Percentiles rank a stretch among this genome's conserved stretches.
Conservation (phyloP, 2,797 vertebrate species). For the Danio tinwini region DNA sequence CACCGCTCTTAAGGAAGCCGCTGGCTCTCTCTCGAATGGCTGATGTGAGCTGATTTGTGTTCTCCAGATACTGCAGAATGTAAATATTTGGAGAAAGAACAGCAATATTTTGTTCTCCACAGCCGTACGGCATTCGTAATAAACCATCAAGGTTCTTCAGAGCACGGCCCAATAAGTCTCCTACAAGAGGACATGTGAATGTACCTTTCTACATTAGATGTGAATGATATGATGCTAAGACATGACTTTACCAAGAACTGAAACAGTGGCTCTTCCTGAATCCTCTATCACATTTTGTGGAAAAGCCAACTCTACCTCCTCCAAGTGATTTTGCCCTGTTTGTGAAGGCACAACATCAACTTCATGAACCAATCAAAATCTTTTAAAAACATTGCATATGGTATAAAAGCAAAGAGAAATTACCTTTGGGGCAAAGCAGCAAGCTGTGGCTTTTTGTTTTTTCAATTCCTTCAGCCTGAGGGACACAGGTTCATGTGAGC, state of each 20-base stretch:
- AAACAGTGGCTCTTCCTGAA: conserved; percentile 47
- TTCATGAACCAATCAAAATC: background rate
- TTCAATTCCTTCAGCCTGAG: conserved; percentile 74
- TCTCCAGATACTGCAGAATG: conserved; percentile 79
- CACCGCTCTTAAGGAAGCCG: conserved; percentile 76
- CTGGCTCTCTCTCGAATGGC: conserved; percentile 68
- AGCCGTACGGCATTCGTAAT: conserved; percentile 80
- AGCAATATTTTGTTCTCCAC: conserved; percentile 85
- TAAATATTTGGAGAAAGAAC: conserved; percentile 82
- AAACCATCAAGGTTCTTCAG: conserved; percentile 79
- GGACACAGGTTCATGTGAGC: conserved; percentile 10
- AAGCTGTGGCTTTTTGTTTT: conserved; percentile 66
- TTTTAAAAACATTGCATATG: background rate
- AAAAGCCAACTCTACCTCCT: background rate
- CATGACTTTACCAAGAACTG: conserved; percentile 16
- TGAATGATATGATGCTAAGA: background rate
- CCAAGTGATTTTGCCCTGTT: conserved; percentile 56
- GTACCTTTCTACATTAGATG: background rate
- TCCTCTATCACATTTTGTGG: background rate
- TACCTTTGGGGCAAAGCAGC: conserved; percentile 76
- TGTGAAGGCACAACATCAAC: background rate
- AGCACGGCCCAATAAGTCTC: conserved; percentile 80
- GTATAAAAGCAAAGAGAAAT: conserved; percentile 23
- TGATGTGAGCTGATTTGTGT: conserved; percentile 76
- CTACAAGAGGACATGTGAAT: conserved; percentile 63